phyloP scores from a whole-genome alignment of 2,797 vertebrate species.

The Netta rufina region DNA sequence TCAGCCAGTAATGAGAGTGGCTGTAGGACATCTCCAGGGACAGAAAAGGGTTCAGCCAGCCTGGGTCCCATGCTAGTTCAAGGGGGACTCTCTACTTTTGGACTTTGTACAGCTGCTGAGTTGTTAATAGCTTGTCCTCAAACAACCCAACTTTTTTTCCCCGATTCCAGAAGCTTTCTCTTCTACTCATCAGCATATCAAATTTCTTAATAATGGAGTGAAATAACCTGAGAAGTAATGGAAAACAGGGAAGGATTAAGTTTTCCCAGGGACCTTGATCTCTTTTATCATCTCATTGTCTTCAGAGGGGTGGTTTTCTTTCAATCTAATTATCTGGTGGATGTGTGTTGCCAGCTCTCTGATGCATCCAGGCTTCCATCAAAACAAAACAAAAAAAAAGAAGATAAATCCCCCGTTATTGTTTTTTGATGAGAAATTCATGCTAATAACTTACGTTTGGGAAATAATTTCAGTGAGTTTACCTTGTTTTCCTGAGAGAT shows the following conservation, averaged over 20 bases:
- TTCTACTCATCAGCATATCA: constrained; percentile 25
- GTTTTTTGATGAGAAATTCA: constrained; percentile 36
- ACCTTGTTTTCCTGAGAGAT: not conserved
- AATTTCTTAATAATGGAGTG: constrained; percentile 23
- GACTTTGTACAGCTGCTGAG: not conserved
- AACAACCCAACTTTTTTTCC: not conserved
- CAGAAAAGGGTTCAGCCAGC: not conserved
- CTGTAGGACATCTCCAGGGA: not conserved
- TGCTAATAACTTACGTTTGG: not conserved
- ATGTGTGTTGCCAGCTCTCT: not conserved
- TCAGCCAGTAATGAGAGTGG: not conserved
- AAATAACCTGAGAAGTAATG: constrained; percentile 40
- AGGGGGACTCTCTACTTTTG: not conserved
- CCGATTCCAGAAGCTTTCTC: not conserved
- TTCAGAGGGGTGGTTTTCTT: constrained; percentile 38
- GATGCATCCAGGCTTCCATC: not conserved
- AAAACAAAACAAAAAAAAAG: not conserved
- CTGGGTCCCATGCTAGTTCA: not conserved
- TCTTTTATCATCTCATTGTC: constrained; percentile 43
- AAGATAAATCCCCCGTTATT: not conserved
- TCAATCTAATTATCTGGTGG: constrained; percentile 42
- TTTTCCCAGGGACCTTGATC: constrained; percentile 31
- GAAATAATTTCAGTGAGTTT: not conserved
- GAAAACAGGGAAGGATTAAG: not conserved
- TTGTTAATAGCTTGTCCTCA: constrained; percentile 19